Evolutionary conservation across 2,888 invertebrate species (phyloP).

Genomic region (Cremastinae sp.): DNA sequence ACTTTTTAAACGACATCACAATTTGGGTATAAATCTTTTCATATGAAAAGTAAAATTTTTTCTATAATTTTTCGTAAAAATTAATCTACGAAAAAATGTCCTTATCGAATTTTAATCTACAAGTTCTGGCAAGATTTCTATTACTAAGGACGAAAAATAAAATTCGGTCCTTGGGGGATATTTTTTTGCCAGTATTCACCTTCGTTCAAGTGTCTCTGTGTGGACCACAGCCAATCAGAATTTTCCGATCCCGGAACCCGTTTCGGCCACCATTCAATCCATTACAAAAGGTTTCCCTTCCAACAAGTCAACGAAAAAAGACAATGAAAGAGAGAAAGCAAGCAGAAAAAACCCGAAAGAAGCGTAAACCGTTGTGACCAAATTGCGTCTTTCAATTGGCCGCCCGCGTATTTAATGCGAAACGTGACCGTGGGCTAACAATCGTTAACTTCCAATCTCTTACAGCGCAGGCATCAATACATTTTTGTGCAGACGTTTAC

Average conservation of each 20-base stretch:
- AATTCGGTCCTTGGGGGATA: too few relatives aligned
- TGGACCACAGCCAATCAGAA: conserved; percentile 29
- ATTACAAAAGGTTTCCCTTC: conserved; percentile 50
- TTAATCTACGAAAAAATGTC: too few relatives aligned
- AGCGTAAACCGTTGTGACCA: conserved; percentile 31
- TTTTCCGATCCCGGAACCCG: conserved; percentile 23
- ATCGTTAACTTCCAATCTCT: conserved; percentile 19
- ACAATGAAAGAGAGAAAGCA: conserved; percentile 55
- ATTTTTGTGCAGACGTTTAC: conserved; percentile 9
- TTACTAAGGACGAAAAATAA: too few relatives aligned
- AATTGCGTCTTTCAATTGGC: conserved; percentile 54
- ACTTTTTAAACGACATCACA: too few relatives aligned
- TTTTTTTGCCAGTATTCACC: conserved; percentile 18
- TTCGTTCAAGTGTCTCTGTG: conserved; percentile 18
- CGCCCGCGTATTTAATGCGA: conserved; percentile 12
- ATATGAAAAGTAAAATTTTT: too few relatives aligned
- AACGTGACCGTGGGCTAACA: conserved; percentile 39
- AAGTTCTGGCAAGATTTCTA: too few relatives aligned
- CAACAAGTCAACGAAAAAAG: conserved; percentile 44
- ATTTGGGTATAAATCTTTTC: too few relatives aligned
- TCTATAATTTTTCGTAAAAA: too few relatives aligned
- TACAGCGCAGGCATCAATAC: conserved; percentile 21
- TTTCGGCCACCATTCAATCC: conserved; percentile 49
- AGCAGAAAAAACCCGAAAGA: conserved; percentile 23
- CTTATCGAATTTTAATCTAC: too few relatives aligned